Evolutionary conservation across 2,888 invertebrate genomes (phyloP).

Genomic region (Agriopis leucophaearia): DNA sequence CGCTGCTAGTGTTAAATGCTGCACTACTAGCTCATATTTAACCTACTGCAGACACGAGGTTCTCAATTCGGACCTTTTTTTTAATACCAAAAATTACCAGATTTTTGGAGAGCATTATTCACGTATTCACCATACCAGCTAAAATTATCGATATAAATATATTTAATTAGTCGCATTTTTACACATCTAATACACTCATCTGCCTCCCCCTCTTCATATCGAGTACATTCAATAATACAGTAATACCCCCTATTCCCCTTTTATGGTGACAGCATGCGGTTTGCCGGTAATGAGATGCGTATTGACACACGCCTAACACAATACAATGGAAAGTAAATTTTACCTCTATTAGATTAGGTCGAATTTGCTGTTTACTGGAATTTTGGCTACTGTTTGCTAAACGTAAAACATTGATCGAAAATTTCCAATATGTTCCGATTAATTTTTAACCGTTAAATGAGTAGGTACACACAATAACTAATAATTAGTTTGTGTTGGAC

Average conservation of each 20-base stretch:
- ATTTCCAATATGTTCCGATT: constrained; percentile 6
- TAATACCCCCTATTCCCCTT: constrained; percentile 12
- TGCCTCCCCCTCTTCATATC: constrained; percentile 13
- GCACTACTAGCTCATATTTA: too few relatives aligned
- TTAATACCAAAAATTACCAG: too few relatives aligned
- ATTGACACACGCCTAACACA: constrained; percentile 3
- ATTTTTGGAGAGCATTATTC: not conserved
- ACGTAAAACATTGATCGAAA: constrained; percentile 2
- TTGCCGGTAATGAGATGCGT: constrained; percentile 29
- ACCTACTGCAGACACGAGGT: too few relatives aligned
- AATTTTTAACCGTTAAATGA: constrained; percentile 1
- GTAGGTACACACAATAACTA: not conserved
- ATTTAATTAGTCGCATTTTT: constrained; percentile 18
- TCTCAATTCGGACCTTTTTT: too few relatives aligned
- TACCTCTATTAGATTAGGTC: constrained; percentile 11
- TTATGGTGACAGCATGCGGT: constrained; percentile 29
- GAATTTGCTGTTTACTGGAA: not conserved
- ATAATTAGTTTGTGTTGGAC: not conserved
- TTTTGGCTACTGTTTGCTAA: not conserved
- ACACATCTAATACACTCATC: constrained; percentile 9
- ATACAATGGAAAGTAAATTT: constrained; percentile 10
- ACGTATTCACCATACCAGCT: not conserved
- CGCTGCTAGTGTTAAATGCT: too few relatives aligned
- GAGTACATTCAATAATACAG: constrained; percentile 28
- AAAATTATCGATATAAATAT: constrained; percentile 12